phyloP scores from a whole-genome alignment of 2,113 vertebrate species.

The Poicephalus meyeri region DNA sequence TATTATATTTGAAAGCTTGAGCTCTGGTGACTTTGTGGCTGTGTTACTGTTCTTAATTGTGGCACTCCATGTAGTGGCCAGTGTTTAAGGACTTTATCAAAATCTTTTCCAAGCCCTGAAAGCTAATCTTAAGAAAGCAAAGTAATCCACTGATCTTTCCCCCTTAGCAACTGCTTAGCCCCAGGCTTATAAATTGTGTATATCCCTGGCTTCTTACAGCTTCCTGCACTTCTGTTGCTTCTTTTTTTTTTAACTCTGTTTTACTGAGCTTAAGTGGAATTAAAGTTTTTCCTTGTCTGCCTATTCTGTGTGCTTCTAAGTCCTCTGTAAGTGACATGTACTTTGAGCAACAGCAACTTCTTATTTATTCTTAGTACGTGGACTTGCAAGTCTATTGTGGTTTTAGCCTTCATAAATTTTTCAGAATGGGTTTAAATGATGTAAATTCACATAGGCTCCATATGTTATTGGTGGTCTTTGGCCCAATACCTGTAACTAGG shows the following conservation, averaged over 20 bases:
- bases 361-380: not conserved
- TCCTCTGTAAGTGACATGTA: not conserved
- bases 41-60: not conserved
- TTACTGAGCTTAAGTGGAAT: not conserved
- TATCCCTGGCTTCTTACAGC: not conserved
- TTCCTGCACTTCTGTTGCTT: not conserved
- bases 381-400: not conserved
- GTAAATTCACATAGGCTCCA: not conserved
- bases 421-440: not conserved
- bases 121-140: not conserved
- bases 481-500: not conserved
- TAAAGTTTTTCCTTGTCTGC: not conserved
- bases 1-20: not conserved
- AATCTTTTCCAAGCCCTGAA: conserved; percentile 1
- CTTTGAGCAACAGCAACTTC: not conserved
- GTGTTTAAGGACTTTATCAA: not conserved
- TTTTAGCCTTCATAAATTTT: not conserved
- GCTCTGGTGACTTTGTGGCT: not conserved
- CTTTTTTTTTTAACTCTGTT: not conserved
- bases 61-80: not conserved
- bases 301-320: not conserved
- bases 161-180: not conserved
- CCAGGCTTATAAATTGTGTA: not conserved
- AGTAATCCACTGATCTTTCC: not conserved
- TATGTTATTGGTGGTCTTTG: not conserved